Conservation (phyloP, 23 tunicate genomes). For the Clavelina lepadiformis region DNA sequence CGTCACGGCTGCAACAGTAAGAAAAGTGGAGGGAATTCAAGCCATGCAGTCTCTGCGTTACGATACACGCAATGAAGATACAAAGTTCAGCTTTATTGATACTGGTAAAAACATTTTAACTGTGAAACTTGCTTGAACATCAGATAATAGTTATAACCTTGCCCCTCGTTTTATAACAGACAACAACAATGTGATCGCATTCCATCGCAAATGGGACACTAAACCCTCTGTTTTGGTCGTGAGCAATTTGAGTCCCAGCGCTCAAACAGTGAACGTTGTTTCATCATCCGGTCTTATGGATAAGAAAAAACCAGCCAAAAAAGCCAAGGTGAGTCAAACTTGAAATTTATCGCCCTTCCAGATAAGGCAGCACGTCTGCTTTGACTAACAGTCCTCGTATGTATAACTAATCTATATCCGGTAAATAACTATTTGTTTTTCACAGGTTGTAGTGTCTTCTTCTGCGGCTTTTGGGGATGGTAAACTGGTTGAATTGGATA, state of each 20-base stretch:
- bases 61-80: slow-evolving; percentile 46
- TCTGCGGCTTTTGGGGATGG: background rate
- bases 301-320: background rate
- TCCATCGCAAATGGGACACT: slow-evolving; percentile 56
- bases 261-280: slow-evolving; percentile 12
- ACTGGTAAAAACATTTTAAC: slow-evolving; percentile 21
- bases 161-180: slow-evolving; percentile 11
- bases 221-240: slow-evolving; percentile 50
- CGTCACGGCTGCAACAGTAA: slow-evolving; percentile 10
- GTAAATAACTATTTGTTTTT: background rate
- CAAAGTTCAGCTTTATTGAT: slow-evolving; percentile 35
- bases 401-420: background rate
- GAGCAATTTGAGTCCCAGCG: slow-evolving; percentile 36
- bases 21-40: slow-evolving; percentile 44
- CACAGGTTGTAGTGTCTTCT: background rate
- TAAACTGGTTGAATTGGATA: background rate
- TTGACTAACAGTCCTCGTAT: background rate
- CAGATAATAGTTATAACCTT: background rate
- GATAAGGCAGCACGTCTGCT: no score
- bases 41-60: slow-evolving; percentile 45
- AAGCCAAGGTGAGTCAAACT: slow-evolving; percentile 12
- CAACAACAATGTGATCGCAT: slow-evolving; percentile 37
- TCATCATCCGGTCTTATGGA: slow-evolving; percentile 12
- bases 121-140: background rate
- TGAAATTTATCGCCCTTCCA: background rate